Conservation (phyloP, 2,113 vertebrate species). For the Ivindomyrus marchei region DNA sequence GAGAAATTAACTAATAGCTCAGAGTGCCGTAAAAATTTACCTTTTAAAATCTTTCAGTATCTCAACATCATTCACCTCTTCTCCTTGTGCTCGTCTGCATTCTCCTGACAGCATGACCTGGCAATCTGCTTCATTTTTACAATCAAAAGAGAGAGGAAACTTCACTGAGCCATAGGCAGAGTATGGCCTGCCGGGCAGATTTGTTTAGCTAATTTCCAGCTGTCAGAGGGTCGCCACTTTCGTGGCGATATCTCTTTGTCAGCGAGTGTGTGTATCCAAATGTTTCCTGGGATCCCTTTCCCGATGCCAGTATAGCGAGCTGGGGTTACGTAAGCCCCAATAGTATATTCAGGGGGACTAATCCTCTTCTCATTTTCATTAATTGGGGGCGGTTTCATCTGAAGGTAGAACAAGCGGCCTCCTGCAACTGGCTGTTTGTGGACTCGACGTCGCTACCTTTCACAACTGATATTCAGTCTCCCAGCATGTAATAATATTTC, state of each 20-base stretch:
- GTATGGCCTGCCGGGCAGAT: not conserved
- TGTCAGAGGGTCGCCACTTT: not conserved
- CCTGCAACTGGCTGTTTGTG: not conserved
- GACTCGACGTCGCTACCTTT: not conserved
- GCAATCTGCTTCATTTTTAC: not conserved
- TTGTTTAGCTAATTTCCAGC: not conserved
- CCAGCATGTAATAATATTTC: not conserved
- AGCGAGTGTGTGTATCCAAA: not conserved
- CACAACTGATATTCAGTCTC: not conserved
- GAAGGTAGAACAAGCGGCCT: not conserved
- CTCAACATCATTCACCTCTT: not conserved
- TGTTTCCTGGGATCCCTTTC: not conserved
- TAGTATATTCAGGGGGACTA: not conserved
- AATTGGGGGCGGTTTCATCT: not conserved
- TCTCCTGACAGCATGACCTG: not conserved
- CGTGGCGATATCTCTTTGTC: not conserved
- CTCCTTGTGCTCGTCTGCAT: not conserved
- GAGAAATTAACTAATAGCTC: no score
- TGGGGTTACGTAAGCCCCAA: not conserved
- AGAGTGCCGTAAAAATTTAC: not conserved
- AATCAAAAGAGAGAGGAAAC: not conserved
- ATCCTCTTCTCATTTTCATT: conserved; percentile 4
- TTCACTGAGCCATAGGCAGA: not conserved
- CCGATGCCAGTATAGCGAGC: not conserved
- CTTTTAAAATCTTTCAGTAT: not conserved